Base-by-base conservation (phyloP, 2,888 invertebrate species). In the Ophion ellenae region DNA sequence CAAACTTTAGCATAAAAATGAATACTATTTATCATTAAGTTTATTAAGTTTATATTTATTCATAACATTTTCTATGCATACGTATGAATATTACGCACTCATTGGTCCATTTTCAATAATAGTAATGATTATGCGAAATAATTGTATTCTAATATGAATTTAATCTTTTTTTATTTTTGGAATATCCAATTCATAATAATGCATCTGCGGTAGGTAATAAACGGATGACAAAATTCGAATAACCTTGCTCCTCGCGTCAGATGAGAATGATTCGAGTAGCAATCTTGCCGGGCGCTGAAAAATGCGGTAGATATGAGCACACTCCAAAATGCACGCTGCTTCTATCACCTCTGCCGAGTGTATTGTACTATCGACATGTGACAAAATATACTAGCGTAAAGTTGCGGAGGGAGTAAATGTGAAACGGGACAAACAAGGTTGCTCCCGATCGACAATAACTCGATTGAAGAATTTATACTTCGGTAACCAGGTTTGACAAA, bases 401-500 rank as follows among this genome's bases (percentile, higher is more conserved):
- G 45, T 61, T 28, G 6, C 45, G 7, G 20, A 9, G 40, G 40
- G 40, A 84, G 73, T 81, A 71, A 82, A 80, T 61, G 59, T 45
- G 77, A 61, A 67, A 63, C 66, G 24, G 47, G 47, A 24, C 66
- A 84, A 81, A 84, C 66, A 59, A 67, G 53, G 78, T 84, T 84
- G 61, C 81, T 69, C 17, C 24, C 63, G 28, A 36, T 73, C 47
- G 57, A 59, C 69, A 36, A 77, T 84, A 78, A 81, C 45, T 74
- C 66, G 76, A 80, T 81, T 71, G 80, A 47, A 40, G 74, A 77
- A 74, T 81, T 84, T 77, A 73, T 81, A 69, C 73, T 36, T 28
- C 81, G 69, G 32, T 77, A 81, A 84, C 64, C 64, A 81, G 76
- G 40, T 77, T 84, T 78, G 73, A 59, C 20, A 73, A 81, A 73